Evolutionary conservation across 2,113 vertebrate species (phyloP).

Genomic region (Ascaphus truei): DNA sequence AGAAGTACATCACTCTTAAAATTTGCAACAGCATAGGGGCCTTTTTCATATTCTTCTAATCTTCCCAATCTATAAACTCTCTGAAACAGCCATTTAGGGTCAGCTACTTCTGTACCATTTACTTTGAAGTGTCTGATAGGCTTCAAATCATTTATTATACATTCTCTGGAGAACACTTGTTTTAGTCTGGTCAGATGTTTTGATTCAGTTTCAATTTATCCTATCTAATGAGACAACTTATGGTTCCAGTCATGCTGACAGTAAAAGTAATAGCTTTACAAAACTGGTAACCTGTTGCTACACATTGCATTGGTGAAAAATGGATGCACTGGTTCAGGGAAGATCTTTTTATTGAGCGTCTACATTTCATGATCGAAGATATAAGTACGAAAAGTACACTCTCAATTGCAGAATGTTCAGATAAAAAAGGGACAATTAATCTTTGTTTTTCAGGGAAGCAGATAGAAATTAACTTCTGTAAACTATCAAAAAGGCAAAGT

Average conservation of each 20-base stretch:
- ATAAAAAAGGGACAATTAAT: constrained; percentile 68
- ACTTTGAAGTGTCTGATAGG: constrained; percentile 29
- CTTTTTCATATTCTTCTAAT: neutral
- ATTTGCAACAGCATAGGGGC: constrained; percentile 27
- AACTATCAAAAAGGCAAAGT: constrained; percentile 53
- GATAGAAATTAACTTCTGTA: constrained; percentile 53
- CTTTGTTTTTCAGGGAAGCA: constrained; percentile 58
- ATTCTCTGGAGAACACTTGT: constrained; percentile 25
- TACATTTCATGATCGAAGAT: constrained; percentile 58
- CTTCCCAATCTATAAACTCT: neutral
- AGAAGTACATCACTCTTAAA: constrained; percentile 5
- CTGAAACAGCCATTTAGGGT: neutral
- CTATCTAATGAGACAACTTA: constrained; percentile 63
- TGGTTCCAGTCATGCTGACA: constrained; percentile 57
- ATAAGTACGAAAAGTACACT: constrained; percentile 56
- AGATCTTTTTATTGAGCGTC: constrained; percentile 63
- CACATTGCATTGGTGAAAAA: constrained; percentile 62
- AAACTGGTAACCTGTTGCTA: constrained; percentile 59
- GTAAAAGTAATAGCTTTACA: constrained; percentile 71
- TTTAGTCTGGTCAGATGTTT: constrained; percentile 43
- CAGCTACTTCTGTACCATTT: constrained; percentile 26
- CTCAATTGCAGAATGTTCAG: constrained; percentile 58
- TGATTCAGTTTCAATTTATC: constrained; percentile 57
- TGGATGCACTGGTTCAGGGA: constrained; percentile 48
- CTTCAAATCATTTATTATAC: neutral